These are phyloP conservation scores for Trypoxylus dichotomus DNA, from an alignment of 1,140 invertebrate species.

Conservation along the genomic window DNA sequence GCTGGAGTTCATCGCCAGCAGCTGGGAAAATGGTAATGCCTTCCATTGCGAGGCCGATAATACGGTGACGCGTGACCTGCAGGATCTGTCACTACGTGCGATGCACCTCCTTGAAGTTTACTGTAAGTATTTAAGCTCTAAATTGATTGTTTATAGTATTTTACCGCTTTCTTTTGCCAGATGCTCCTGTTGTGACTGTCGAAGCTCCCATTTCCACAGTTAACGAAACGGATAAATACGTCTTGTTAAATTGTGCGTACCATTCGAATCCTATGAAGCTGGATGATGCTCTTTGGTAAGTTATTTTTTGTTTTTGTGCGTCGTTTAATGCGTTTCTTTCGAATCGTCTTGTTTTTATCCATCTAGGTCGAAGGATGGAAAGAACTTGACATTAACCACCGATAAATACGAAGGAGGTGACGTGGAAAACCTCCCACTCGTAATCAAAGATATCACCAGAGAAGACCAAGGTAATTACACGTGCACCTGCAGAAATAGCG, in stretches of 20 bases:
- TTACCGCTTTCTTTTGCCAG: no score
- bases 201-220: constrained; percentile 73
- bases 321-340: not conserved
- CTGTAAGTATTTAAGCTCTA: no score
- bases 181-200: constrained; percentile 78
- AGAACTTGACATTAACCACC: constrained; percentile 65
- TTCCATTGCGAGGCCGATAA: constrained; percentile 83
- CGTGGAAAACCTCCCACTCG: constrained; percentile 69
- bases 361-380: constrained; percentile 72
- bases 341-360: not conserved
- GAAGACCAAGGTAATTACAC: constrained; percentile 80
- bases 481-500: constrained; percentile 75
- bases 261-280: constrained; percentile 79
- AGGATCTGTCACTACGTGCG: constrained; percentile 69
- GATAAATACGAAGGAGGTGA: constrained; percentile 76
- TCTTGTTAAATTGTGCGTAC: constrained; percentile 73
- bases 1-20: constrained; percentile 74
- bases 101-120: constrained; percentile 73
- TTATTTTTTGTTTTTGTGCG: no score
- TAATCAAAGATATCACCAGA: constrained; percentile 74
- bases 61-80: constrained; percentile 70
- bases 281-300: constrained; percentile 76
- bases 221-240: constrained; percentile 69
- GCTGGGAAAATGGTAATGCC: constrained; percentile 77
- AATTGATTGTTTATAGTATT: no score